Conservation (phyloP, 2,797 vertebrate species). For the Champsocephalus esox region DNA sequence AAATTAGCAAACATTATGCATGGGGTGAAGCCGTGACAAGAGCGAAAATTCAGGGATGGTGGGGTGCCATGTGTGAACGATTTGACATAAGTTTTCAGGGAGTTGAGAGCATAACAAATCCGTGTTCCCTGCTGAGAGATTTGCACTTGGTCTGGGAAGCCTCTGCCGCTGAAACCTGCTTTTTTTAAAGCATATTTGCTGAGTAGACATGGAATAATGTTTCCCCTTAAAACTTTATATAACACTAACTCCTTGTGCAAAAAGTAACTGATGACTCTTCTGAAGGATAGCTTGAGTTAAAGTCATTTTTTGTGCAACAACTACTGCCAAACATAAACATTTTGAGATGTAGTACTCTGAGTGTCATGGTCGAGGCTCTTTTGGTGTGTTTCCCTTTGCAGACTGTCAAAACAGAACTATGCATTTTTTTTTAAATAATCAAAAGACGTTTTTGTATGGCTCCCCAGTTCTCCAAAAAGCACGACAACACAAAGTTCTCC, state of each 20-base stretch:
- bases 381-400: background rate
- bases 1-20: conserved; percentile 30
- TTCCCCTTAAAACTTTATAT: background rate
- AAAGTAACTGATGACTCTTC: background rate
- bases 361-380: background rate
- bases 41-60: background rate
- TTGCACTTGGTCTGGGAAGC: conserved; percentile 19
- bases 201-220: conserved; percentile 1
- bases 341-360: background rate
- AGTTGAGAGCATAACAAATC: conserved; percentile 41
- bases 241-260: background rate
- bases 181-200: background rate
- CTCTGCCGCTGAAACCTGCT: conserved; percentile 23
- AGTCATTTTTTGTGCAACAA: background rate
- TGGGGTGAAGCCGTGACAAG: conserved; percentile 4
- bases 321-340: background rate
- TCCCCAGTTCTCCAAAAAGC: background rate
- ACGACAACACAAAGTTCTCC: background rate
- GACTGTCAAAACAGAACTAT: background rate
- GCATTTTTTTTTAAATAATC: background rate
- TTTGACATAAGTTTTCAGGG: conserved; percentile 42
- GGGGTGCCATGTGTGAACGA: conserved; percentile 21
- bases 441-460: background rate
- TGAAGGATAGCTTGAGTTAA: background rate
- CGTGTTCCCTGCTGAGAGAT: conserved; percentile 39